Evolutionary conservation across 2,888 invertebrate species (phyloP), one percentile per base, ranked within the genome.

Genomic region (Caenorhabditis imperialis): DNA sequence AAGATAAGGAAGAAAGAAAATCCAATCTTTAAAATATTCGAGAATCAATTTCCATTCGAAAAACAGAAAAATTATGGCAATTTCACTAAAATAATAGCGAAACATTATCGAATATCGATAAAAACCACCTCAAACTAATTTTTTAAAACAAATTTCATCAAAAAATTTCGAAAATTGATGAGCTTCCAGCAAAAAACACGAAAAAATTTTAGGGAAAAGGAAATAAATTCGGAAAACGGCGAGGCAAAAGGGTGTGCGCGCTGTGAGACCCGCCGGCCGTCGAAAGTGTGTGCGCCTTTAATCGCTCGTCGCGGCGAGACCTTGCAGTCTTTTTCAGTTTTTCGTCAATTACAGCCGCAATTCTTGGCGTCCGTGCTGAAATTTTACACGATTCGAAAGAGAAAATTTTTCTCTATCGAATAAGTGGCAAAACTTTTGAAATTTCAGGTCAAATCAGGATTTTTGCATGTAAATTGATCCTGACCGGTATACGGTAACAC

Each of bases 171-270:
- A n/a, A 62, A 57, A 30, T 4, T 38, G 20, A 7, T 16, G 16
- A 48, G 10, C 12, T 38, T 22, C 2, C 7, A 10, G 38, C 8
- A 38, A 69, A 53, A 69, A 67, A 42, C 12, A 20, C 27, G 23
- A 51, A 53, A 78, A 78, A 71, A 70, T 62, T 75, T 67, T 65
- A 55, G 71, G 77, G 57, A 71, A 70, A 61, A 45, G 42, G 71
- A 75, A 50, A 27, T 48, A 58, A 60, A 48, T 57, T n/a, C 33
- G 45, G 23, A 23, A 51, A 60, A 25, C 48, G 48, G 30, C 7
- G 27, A 30, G 18, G 16, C 45, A 48, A 42, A 23, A 33, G 42
- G 7, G 6, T 42, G 6, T 35, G 55, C 30, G 55, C 69, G 78
- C 47, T 40, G 37, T 60, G 55, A 69, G 62, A 71, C 53, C 54